A percentile compares a stretch with the other conserved stretches of the same genome.
Evolutionary conservation across 2,888 invertebrate species (phyloP).

Genomic region (Esperia sulphurella): DNA sequence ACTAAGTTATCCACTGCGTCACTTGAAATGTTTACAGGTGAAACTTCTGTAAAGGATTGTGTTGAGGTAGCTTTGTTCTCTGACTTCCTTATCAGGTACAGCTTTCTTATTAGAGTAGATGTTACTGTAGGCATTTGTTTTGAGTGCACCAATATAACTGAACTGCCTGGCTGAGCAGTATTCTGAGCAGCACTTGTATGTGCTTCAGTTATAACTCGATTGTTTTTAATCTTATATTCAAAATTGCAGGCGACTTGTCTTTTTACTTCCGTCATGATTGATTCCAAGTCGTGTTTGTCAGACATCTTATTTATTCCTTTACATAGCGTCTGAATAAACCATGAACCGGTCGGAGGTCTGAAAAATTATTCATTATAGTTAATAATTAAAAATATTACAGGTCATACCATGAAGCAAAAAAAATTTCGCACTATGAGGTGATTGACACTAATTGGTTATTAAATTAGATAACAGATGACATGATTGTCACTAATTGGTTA

Average conservation of each 20-base stretch:
- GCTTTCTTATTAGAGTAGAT: neutral
- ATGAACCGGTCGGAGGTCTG: slow-evolving; percentile 18
- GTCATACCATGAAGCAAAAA: too few relatives aligned
- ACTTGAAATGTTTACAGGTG: neutral
- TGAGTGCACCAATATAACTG: neutral
- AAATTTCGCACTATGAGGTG: too few relatives aligned
- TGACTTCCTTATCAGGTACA: neutral
- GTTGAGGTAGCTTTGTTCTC: neutral
- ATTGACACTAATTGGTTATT: too few relatives aligned
- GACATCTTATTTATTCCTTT: slow-evolving; percentile 14
- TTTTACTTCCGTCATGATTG: slow-evolving; percentile 17
- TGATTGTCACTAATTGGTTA: too few relatives aligned
- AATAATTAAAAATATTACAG: too few relatives aligned
- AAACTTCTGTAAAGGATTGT: neutral
- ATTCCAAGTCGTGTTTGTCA: slow-evolving; percentile 11
- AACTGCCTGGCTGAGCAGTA: too few relatives aligned
- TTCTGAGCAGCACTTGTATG: too few relatives aligned
- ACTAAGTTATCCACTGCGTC: neutral
- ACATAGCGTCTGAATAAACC: slow-evolving; percentile 23
- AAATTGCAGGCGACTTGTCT: neutral
- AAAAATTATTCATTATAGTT: neutral
- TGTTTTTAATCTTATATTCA: too few relatives aligned
- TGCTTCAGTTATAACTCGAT: too few relatives aligned
- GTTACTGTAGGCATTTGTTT: neutral
- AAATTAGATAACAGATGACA: too few relatives aligned